A percentile compares a stretch with the other conserved stretches of the same genome.
These are phyloP conservation scores for Drosophila seguyi DNA, from an alignment of 1,140 invertebrate genomes.

Conservation along the genomic window DNA sequence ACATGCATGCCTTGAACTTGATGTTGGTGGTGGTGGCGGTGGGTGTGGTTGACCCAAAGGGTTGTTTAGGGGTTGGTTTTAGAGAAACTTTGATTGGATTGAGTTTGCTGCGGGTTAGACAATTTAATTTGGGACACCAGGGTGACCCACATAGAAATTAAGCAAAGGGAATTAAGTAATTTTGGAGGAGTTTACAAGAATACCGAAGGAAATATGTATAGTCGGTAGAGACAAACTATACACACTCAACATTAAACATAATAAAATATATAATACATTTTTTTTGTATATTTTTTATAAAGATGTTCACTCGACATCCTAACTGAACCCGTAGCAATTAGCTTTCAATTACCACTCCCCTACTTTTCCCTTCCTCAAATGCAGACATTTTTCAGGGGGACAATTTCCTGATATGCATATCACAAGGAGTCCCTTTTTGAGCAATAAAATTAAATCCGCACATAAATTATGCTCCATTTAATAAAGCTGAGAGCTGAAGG, in stretches of 20 bases:
- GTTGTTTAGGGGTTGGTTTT: slow-evolving; percentile 34
- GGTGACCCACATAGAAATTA: slow-evolving; percentile 23
- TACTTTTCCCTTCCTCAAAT: not conserved
- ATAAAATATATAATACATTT: not conserved
- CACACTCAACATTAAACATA: not conserved
- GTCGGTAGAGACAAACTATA: not conserved
- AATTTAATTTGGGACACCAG: slow-evolving; percentile 16
- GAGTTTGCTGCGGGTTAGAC: not conserved
- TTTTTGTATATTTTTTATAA: no score
- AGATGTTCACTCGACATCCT: no score
- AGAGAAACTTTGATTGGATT: slow-evolving; percentile 31
- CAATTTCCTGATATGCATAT: slow-evolving; percentile 13
- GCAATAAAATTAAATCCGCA: slow-evolving; percentile 56
- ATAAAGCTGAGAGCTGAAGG: slow-evolving; percentile 34
- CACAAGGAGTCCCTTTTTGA: slow-evolving; percentile 3
- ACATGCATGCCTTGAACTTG: slow-evolving; percentile 66
- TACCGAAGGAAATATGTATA: not conserved
- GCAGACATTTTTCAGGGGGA: not conserved
- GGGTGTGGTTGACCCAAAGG: slow-evolving; percentile 23
- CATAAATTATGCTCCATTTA: slow-evolving; percentile 76
- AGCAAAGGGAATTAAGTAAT: slow-evolving; percentile 12
- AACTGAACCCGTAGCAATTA: slow-evolving; percentile 39
- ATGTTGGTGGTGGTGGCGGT: slow-evolving; percentile 8
- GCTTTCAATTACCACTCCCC: slow-evolving; percentile 59
- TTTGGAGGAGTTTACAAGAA: not conserved